These are phyloP conservation scores for Steinernema feltiae DNA, from an alignment of 1,140 invertebrate genomes.

Conservation along the genomic window DNA sequence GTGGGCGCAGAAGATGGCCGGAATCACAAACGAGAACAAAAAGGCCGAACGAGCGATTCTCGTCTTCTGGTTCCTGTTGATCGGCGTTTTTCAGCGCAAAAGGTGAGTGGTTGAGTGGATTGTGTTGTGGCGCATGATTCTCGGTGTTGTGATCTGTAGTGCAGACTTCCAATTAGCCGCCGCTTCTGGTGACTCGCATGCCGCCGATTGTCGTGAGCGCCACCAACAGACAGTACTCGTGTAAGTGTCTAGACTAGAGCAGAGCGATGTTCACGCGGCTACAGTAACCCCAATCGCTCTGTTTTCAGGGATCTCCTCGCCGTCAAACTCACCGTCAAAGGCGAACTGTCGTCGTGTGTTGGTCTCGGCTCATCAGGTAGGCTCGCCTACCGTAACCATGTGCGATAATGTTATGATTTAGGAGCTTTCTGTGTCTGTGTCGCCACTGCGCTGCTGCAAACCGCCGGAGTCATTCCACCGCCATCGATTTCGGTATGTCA, in stretches of 20 bases:
- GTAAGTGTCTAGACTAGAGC: no score
- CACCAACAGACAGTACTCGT: not conserved
- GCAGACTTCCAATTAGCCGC: not conserved
- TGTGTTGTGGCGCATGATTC: not conserved
- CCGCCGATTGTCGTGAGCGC: not conserved
- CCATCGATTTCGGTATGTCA: conserved; percentile 50
- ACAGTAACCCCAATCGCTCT: no score
- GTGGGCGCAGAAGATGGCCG: conserved; percentile 4
- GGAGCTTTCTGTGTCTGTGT: conserved; percentile 57
- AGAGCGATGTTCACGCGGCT: no score
- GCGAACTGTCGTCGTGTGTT: conserved; percentile 55
- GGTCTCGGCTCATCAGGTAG: conserved; percentile 56
- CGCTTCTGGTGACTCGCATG: not conserved
- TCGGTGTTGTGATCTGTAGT: no score
- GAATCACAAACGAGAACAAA: not conserved
- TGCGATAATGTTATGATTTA: conserved; percentile 23
- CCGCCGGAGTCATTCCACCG: conserved; percentile 55
- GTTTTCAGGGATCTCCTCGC: conserved; percentile 57
- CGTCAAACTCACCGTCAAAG: conserved; percentile 56
- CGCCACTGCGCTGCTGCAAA: conserved; percentile 55
- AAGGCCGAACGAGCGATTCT: conserved; percentile 54
- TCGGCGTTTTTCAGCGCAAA: conserved; percentile 57
- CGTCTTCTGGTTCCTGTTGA: conserved; percentile 62
- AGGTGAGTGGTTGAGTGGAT: conserved; percentile 37
- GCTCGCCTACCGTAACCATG: not conserved